Conservation (phyloP, 2,888 invertebrate species). For the Epirrita christyi region DNA sequence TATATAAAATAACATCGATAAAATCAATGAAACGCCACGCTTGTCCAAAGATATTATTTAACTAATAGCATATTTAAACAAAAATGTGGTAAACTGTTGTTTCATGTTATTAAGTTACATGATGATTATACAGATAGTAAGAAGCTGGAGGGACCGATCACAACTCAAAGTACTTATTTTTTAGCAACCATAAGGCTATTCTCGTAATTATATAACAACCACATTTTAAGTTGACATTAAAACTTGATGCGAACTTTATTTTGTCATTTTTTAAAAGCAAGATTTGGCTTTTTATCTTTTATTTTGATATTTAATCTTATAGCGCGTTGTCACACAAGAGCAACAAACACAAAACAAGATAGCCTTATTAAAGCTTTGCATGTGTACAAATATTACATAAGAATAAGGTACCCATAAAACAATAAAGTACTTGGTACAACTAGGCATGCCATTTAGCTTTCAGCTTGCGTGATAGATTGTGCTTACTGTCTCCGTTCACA, state of each 20-base stretch:
- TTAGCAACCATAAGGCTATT: no score
- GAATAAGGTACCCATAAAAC: slow-evolving; percentile 2
- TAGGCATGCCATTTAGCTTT: slow-evolving; percentile 18
- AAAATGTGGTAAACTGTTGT: not conserved
- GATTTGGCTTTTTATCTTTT: no score
- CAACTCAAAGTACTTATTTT: no score
- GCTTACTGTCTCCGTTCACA: slow-evolving; percentile 13
- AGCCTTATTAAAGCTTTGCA: no score
- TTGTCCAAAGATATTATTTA: slow-evolving; percentile 14
- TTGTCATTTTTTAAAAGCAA: no score
- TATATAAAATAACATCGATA: slow-evolving; percentile 42
- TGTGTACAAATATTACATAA: not conserved
- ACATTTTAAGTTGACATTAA: no score
- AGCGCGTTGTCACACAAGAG: no score
- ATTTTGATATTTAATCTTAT: no score
- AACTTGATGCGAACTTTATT: no score
- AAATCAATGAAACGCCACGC: slow-evolving; percentile 39
- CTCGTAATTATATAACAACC: no score
- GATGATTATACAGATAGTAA: not conserved
- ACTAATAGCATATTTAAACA: not conserved
- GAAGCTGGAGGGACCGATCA: no score
- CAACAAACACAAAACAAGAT: no score
- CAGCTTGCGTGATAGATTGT: slow-evolving; percentile 20
- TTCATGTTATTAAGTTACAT: not conserved
- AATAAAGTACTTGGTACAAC: not conserved